Evolutionary conservation across 2,888 invertebrate genomes (phyloP).

Genomic region (Agonopterix alstromeriana): DNA sequence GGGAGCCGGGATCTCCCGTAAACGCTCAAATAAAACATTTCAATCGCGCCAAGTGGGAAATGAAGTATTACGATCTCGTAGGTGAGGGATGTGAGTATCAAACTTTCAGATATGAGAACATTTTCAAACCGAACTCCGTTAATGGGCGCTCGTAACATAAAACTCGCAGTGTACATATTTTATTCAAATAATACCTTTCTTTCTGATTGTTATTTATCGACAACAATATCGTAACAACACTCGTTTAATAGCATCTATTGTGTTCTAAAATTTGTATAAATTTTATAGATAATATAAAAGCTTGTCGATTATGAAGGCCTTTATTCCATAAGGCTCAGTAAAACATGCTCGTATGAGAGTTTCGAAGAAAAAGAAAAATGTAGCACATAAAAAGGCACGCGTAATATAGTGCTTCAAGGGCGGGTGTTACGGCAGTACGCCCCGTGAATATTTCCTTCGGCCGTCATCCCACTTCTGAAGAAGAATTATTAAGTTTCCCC

Average conservation of each 20-base stretch:
- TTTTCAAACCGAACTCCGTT: slow-evolving; percentile 28
- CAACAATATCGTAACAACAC: too few relatives aligned
- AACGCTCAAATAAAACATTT: slow-evolving; percentile 66
- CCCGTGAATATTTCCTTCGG: slow-evolving; percentile 70
- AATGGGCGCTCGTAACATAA: slow-evolving; percentile 16
- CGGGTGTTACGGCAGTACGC: slow-evolving; percentile 57
- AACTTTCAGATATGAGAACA: slow-evolving; percentile 31
- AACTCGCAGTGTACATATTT: slow-evolving; percentile 2
- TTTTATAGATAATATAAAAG: too few relatives aligned
- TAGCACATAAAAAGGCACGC: slow-evolving; percentile 51
- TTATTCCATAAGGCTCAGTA: too few relatives aligned
- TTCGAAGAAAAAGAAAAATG: slow-evolving; percentile 42
- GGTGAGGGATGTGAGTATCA: slow-evolving; percentile 44
- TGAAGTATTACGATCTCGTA: slow-evolving; percentile 55
- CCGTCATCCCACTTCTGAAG: slow-evolving; percentile 73
- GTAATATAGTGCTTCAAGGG: slow-evolving; percentile 58
- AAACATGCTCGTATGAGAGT: slow-evolving; percentile 19
- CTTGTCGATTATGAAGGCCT: too few relatives aligned
- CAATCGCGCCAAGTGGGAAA: slow-evolving; percentile 62
- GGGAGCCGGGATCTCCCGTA: slow-evolving; percentile 37
- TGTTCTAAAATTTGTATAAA: too few relatives aligned
- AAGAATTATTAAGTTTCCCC: slow-evolving; percentile 76
- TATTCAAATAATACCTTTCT: neutral
- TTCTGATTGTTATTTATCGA: too few relatives aligned
- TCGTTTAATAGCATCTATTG: too few relatives aligned